Conservation (phyloP, 2,797 vertebrate genomes). For the Semotilus atromaculatus region DNA sequence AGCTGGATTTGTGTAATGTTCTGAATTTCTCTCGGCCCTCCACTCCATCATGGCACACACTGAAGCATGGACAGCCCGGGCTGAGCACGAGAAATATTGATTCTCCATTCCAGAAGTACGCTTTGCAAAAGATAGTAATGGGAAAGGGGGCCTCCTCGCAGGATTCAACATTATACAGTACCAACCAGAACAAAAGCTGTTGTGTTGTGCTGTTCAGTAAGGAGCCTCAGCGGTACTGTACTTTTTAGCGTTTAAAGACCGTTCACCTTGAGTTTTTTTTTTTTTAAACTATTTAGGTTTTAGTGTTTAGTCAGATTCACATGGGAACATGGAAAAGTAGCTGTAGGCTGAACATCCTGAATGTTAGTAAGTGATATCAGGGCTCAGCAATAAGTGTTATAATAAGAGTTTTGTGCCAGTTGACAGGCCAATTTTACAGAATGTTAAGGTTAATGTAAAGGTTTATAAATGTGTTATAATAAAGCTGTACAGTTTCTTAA, state of each 20-base stretch:
- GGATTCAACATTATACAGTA: constrained; percentile 47
- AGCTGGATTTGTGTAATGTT: constrained; percentile 59
- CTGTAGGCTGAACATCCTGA: constrained; percentile 1
- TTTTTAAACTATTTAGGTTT: constrained; percentile 7
- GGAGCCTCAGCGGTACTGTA: constrained; percentile 10
- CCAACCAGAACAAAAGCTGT: constrained; percentile 33
- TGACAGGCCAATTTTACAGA: neutral
- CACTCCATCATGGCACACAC: constrained; percentile 53
- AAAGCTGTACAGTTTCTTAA: too few relatives aligned
- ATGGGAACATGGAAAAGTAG: neutral
- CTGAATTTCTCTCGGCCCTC: constrained; percentile 51
- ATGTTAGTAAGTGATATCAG: neutral
- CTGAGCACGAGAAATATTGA: constrained; percentile 52
- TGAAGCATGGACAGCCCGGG: constrained; percentile 34
- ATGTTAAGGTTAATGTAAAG: neutral
- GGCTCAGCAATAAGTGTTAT: neutral
- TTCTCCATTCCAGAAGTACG: constrained; percentile 47
- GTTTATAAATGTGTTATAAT: too few relatives aligned
- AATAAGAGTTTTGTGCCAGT: neutral
- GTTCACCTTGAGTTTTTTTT: constrained; percentile 10
- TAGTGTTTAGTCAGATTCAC: constrained; percentile 4
- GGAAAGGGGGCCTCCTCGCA: constrained; percentile 25
- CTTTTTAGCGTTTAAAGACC: constrained; percentile 32
- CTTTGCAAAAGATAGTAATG: constrained; percentile 46
- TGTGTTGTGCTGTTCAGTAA: constrained; percentile 27